These are phyloP conservation scores for Syngnathus scovelli DNA, from an alignment of 2,113 vertebrate species.

Conservation along the genomic window DNA sequence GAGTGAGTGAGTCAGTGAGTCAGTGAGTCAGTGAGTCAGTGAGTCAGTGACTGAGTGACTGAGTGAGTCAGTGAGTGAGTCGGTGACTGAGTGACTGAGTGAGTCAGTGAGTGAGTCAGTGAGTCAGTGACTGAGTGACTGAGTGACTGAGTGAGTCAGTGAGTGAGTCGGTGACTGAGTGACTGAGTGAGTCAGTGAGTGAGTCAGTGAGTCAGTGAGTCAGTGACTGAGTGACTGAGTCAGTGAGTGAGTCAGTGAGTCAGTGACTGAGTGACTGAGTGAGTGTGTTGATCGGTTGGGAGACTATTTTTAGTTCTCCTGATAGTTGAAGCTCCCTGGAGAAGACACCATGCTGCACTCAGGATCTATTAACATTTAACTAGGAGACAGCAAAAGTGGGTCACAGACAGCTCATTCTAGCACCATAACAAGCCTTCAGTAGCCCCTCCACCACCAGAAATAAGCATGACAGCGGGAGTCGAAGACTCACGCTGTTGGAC, in stretches of 20 bases:
- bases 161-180: background rate
- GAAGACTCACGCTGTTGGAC: background rate
- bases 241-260: background rate
- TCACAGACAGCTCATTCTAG: conserved; percentile 54
- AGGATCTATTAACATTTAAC: conserved; percentile 72
- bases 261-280: background rate
- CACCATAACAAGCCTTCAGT: conserved; percentile 12
- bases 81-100: background rate
- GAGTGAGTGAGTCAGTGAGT: background rate
- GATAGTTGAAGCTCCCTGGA: conserved; percentile 53
- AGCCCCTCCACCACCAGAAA: conserved; percentile 24
- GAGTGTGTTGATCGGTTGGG: conserved; percentile 15
- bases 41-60: background rate
- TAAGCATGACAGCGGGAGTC: conserved; percentile 14
- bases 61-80: background rate
- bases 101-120: no score
- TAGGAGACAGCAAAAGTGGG: conserved; percentile 60
- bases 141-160: background rate
- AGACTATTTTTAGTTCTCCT: conserved; percentile 60
- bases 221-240: background rate
- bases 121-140: background rate
- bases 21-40: no score
- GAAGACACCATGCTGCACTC: conserved; percentile 59
- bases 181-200: background rate
- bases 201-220: no score